Evolutionary conservation across 2,797 vertebrate species (phyloP), one percentile per base, ranked within the genome.

Genomic region (Acipenser transmontanus): DNA sequence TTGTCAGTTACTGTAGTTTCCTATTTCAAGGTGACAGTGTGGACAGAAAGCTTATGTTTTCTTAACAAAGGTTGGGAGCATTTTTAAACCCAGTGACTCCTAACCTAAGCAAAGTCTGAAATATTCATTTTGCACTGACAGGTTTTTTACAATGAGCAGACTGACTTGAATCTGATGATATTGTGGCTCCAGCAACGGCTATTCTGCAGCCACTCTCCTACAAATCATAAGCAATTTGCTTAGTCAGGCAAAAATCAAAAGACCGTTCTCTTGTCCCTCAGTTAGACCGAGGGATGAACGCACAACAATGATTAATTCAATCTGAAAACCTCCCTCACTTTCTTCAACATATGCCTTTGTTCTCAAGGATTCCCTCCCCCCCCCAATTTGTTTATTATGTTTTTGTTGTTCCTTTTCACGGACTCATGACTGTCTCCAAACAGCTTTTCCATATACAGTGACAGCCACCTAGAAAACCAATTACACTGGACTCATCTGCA

Each of bases 171-270:
- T 34, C 34, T 34, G 34, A 34, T 34, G 34, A 34, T 34, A 34
- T 4, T 34, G 34, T 34, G 34, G 34, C 34, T 34, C 34, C 34
- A 34, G 34, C 34, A 3, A 34, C 34, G 4, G 34, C 34, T 34
- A 34, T 34, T 34, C 34, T 34, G 1, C 4, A 34, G 34, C 34
- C 34, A 34, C 34, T 34, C 34, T 17, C 17, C 17, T 17, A 17
- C 17, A 17, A 17, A 34, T 34, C 34, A 34, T 34, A 34, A 34
- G 34, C 34, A 34, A 34, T 34, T 65, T 64, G 67, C 68, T 69
- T 72, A 66, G 56, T 69, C 64, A 69, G 65, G 61, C 61, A 59
- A 63, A 66, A 63, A 56, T 68, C 59, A 66, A 57, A 66, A 56
- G 64, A 20, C 50, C 20, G 34, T 17, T 63, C 61, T 17, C 9